Evolutionary conservation across 2,113 vertebrate genomes (phyloP).

Genomic region (Meles meles): DNA sequence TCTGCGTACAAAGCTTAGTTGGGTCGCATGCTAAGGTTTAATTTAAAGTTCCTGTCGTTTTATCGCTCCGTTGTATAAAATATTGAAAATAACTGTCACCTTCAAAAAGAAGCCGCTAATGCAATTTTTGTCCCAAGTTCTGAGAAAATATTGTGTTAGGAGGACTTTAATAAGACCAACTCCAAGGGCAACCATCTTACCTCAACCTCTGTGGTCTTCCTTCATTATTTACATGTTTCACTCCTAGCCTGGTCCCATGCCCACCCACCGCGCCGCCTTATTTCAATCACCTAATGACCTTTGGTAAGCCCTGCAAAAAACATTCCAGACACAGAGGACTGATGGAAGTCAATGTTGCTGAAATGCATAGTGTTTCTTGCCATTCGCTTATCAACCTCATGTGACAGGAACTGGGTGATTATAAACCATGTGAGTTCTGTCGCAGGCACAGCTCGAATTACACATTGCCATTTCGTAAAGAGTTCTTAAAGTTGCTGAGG

Average conservation of each 20-base stretch:
- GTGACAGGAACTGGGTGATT: not conserved
- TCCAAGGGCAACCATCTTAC: not conserved
- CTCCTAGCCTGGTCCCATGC: not conserved
- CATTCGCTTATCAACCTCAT: not conserved
- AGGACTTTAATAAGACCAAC: not conserved
- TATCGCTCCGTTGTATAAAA: constrained; percentile 57
- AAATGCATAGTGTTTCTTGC: not conserved
- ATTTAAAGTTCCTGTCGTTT: constrained; percentile 70
- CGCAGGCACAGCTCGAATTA: not conserved
- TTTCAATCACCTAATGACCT: not conserved
- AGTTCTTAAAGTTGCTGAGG: constrained; percentile 29
- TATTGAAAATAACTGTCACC: constrained; percentile 72
- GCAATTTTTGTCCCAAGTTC: constrained; percentile 57
- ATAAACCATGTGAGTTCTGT: not conserved
- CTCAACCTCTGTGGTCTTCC: not conserved
- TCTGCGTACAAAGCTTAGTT: constrained; percentile 31
- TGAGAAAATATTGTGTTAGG: not conserved
- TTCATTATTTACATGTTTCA: not conserved
- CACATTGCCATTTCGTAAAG: not conserved
- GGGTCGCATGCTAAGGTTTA: constrained; percentile 54
- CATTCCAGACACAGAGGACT: not conserved
- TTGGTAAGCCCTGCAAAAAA: not conserved
- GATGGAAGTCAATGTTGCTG: not conserved
- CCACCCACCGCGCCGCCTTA: not conserved
- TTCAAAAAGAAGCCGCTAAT: constrained; percentile 28